Percentiles rank a stretch among this genome's conserved stretches.
These are phyloP conservation scores for Pristis pectinata DNA, from an alignment of 2,797 vertebrate species.

Conservation along the genomic window DNA sequence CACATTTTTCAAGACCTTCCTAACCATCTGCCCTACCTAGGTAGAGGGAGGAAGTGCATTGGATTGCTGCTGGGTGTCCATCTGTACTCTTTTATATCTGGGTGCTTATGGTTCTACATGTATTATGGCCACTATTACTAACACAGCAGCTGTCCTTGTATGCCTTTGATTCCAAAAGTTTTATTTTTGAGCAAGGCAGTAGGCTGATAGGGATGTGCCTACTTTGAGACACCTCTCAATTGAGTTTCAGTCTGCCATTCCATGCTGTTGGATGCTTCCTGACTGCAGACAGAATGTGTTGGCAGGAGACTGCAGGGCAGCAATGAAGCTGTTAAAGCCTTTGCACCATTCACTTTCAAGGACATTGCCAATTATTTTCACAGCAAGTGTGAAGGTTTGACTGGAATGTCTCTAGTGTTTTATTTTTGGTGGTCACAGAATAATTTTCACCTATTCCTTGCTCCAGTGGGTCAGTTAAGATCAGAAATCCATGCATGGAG, in stretches of 20 bases:
- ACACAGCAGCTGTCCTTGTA: not conserved
- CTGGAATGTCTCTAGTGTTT: not conserved
- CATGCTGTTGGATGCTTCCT: not conserved
- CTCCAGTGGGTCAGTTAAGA: not conserved
- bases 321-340: not conserved
- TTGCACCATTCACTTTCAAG: not conserved
- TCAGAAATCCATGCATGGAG: not conserved
- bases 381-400: not conserved
- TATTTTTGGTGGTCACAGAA: not conserved
- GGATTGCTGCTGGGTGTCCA: not conserved
- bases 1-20: not conserved
- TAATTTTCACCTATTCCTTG: not conserved
- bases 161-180: not conserved
- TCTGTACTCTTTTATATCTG: not conserved
- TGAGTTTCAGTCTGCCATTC: not conserved
- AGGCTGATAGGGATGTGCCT: not conserved
- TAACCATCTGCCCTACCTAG: not conserved
- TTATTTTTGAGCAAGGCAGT: not conserved
- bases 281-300: not conserved
- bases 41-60: not conserved
- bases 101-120: not conserved
- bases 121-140: not conserved
- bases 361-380: constrained; percentile 10
- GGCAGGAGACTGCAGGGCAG: not conserved
- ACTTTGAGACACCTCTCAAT: not conserved